Base-by-base conservation (phyloP, 92 coral and sea anemone species). In the Metridium senile region DNA sequence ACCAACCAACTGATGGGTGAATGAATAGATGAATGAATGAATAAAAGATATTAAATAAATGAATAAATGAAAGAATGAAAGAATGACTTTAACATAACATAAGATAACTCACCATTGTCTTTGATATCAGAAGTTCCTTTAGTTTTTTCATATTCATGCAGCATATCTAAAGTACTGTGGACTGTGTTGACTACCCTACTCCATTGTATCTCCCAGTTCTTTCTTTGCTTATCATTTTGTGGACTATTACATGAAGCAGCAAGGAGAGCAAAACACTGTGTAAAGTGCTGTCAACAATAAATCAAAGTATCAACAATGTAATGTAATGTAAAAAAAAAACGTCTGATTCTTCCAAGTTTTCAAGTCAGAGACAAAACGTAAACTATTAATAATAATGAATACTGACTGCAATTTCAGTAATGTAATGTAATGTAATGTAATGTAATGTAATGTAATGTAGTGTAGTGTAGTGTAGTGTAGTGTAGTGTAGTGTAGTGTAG, bases 191-290 rank as follows among this genome's bases (percentile, higher is more conserved):
- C 11, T 0, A 83, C 43, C 56, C 74, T 90, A 28, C 35, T 83
- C 91, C 91, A 90, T 16, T 87, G 95, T 32, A 59, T 28, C 39
- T 90, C 91, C 95, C 95, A 90, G 81, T 79, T 75, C 70, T 81
- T 71, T 51, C 71, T 72, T 56, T 76, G 87, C 62, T 90, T 90
- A 39, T 84, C 82, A 11, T 27, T 39, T 47, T 68, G 22, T 74
- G 81, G 73, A 70, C 69, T 46, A 43, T 70, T 66, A 33, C 86
- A 81, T 58, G 83, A 87, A 28, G 79, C 85, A 33, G 95, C 91
- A 59, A 90, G 69, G 10, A 81, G 57, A 25, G 95, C 86, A 76
- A 86, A 90, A 78, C 95, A 90, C 34, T 49, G 62, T 64, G 91
- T 76, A 22, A 45, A 58, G 69, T 18, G 3, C 25, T 26, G 34